Evolutionary conservation across 1,140 invertebrate genomes (phyloP).

Genomic region (Papilio xuthus): DNA sequence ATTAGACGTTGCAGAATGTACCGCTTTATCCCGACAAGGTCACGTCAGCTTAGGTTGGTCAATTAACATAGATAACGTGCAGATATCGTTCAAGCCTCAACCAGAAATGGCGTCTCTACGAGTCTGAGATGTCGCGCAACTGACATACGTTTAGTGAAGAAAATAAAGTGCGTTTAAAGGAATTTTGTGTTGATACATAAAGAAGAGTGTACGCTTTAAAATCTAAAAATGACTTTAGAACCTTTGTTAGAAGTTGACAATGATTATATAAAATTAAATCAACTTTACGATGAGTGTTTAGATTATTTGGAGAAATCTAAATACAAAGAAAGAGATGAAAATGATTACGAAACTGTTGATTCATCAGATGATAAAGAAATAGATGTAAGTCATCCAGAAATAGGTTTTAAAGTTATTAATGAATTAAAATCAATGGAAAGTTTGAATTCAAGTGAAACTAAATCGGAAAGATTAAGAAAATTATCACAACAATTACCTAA

Average conservation of each 20-base stretch:
- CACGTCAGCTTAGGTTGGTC: too few species aligned
- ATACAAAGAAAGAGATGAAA: slow-evolving; percentile 40
- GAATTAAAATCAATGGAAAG: slow-evolving; percentile 57
- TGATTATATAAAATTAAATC: slow-evolving; percentile 52
- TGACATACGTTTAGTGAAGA: too few species aligned
- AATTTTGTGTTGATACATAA: neutral
- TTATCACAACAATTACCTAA: slow-evolving; percentile 70
- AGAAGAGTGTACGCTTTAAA: neutral
- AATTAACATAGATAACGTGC: too few species aligned
- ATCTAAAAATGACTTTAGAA: slow-evolving; percentile 4
- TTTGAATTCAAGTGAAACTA: slow-evolving; percentile 51
- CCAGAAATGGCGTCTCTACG: too few species aligned
- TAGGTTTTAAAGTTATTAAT: slow-evolving; percentile 56
- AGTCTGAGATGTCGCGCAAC: too few species aligned
- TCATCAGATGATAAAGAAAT: slow-evolving; percentile 42
- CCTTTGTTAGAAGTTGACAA: neutral
- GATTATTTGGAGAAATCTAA: slow-evolving; percentile 60
- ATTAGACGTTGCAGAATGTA: too few species aligned
- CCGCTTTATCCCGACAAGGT: too few species aligned
- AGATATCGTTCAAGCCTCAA: too few species aligned
- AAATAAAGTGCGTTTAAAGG: neutral
- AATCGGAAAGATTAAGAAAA: slow-evolving; percentile 65
- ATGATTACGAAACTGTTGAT: slow-evolving; percentile 61
- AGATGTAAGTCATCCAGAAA: slow-evolving; percentile 41
- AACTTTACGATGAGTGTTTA: slow-evolving; percentile 73